Evolutionary conservation across 1,140 invertebrate genomes (phyloP), one percentile per base, ranked within the genome.

Genomic region (Halesus radiatus): DNA sequence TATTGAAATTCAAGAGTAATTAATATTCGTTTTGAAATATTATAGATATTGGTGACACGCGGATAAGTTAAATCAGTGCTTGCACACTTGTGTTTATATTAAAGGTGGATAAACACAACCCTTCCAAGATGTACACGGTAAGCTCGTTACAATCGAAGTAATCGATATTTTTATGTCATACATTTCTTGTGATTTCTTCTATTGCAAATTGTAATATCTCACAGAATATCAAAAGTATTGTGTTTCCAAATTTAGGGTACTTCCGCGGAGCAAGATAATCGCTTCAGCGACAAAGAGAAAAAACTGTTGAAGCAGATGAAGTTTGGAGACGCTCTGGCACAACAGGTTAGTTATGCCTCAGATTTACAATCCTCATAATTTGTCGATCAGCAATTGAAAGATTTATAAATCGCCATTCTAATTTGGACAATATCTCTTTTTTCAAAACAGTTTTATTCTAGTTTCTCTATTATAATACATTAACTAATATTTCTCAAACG

Each of bases 261-360:
- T 32, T 98, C 95, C 84, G 96, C 98, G 54, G 98, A 99, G 86
- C 98, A 99, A 90, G 98, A 99, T 88, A 99, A 97, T 85, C 93
- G 98, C 83, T 99, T 99, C 90, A 97, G 97, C 86, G 98, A 99
- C 88, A 99, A 99, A 88, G 98, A 99, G 89, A 99, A 99, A 89
- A 99, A 99, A 86, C 91, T 99, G 53, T 93, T 99, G 87, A 99
- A 99, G 88, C 96, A 97, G 88, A 98, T 99, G 97, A 98, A 97
- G 88, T 99, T 99, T 90, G 95, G 95, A 50, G 97, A 99, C 87
- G 95, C 94, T 82, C 90, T 99, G 60, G 94, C 94, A 78, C 95
- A 95, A 87, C 97, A 95, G 92, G 97, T 98, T 90, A 86, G 85
- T 84, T 37, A 60, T 60, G 5, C 20, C 7, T 15, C 58, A 60